Conservation (phyloP, 2,113 vertebrate species). For the Sisor rabdophorus region DNA sequence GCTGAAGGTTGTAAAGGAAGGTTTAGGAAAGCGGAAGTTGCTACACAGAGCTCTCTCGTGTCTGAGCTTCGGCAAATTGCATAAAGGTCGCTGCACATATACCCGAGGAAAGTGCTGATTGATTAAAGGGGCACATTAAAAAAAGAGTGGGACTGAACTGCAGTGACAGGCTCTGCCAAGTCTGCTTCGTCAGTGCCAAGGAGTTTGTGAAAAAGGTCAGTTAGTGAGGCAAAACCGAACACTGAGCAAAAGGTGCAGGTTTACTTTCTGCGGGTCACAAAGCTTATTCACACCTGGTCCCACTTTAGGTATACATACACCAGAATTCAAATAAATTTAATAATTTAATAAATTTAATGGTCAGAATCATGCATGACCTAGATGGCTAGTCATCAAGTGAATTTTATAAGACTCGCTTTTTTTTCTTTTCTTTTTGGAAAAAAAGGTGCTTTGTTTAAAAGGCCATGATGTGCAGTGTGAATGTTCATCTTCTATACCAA, state of each 20-base stretch:
- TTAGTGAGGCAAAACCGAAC: neutral
- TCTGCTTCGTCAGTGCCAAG: slow-evolving; percentile 30
- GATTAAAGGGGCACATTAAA: slow-evolving; percentile 66
- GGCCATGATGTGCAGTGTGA: too few species aligned
- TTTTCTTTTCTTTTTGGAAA: slow-evolving; percentile 52
- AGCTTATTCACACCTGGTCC: neutral
- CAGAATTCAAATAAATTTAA: slow-evolving; percentile 38
- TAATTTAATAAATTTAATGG: slow-evolving; percentile 46
- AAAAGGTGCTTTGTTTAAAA: too few species aligned
- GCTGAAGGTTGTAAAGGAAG: slow-evolving; percentile 8
- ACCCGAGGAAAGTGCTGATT: slow-evolving; percentile 63
- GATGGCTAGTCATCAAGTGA: slow-evolving; percentile 61
- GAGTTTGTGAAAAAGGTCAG: slow-evolving; percentile 36
- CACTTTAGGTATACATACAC: slow-evolving; percentile 5
- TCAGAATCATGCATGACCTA: slow-evolving; percentile 61
- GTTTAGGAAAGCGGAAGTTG: neutral
- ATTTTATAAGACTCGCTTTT: slow-evolving; percentile 61
- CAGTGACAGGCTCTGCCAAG: slow-evolving; percentile 48
- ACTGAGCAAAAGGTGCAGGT: neutral
- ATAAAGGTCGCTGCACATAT: slow-evolving; percentile 58
- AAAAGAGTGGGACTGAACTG: slow-evolving; percentile 54
- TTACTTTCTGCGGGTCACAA: neutral
- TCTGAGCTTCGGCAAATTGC: slow-evolving; percentile 37
- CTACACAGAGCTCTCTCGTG: neutral
- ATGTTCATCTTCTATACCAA: too few species aligned